Percentiles rank a stretch among this genome's conserved stretches.
phyloP scores from a whole-genome alignment of 2,888 invertebrate species.

The Timandra comae region DNA sequence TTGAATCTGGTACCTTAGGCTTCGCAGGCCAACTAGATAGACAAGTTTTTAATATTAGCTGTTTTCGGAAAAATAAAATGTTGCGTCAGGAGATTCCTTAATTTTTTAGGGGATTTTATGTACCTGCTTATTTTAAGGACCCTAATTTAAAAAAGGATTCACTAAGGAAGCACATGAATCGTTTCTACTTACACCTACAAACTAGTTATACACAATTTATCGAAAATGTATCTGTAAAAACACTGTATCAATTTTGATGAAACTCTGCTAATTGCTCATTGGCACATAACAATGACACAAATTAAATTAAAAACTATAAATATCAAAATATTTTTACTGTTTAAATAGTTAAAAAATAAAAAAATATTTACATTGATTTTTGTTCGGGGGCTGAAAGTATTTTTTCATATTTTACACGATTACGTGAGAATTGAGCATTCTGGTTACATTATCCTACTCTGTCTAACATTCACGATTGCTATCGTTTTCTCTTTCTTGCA shows the following conservation, averaged over 20 bases:
- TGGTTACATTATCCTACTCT: conserved; percentile 2
- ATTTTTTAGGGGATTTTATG: too few relatives aligned
- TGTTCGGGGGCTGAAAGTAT: background rate
- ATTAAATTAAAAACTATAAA: conserved; percentile 51
- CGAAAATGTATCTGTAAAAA: conserved; percentile 29
- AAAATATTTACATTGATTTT: conserved; percentile 39
- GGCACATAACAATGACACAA: conserved; percentile 67
- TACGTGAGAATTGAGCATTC: conserved; percentile 48
- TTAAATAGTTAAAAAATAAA: conserved; percentile 41
- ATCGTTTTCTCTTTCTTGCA: conserved; percentile 10
- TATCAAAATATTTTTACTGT: conserved; percentile 61
- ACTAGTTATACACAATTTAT: conserved; percentile 53
- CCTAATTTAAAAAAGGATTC: conserved; percentile 13
- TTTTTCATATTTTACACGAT: conserved; percentile 24
- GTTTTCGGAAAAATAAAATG: background rate
- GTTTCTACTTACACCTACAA: conserved; percentile 43
- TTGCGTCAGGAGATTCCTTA: too few relatives aligned
- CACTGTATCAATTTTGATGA: conserved; percentile 25
- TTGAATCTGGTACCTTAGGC: too few relatives aligned
- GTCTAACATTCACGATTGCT: conserved; percentile 10
- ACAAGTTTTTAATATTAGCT: too few relatives aligned
- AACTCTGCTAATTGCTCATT: conserved; percentile 65
- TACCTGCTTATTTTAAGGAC: too few relatives aligned
- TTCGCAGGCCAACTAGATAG: too few relatives aligned
- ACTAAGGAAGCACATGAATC: conserved; percentile 67